Evolutionary conservation across 2,797 vertebrate species (phyloP).

Genomic region (Sylvilagus floridanus): DNA sequence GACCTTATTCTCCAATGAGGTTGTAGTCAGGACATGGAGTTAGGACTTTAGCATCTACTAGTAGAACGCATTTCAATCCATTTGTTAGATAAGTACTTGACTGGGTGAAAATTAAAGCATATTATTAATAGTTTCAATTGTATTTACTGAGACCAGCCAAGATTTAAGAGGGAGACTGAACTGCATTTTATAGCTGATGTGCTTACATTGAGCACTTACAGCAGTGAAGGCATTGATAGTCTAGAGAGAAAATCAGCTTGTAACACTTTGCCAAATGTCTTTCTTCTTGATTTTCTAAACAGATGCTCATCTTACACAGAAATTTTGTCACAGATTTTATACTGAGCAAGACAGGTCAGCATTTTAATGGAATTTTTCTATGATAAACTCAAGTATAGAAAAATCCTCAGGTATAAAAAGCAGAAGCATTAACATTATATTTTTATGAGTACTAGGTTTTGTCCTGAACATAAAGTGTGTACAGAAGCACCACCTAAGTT

Average conservation of each 20-base stretch:
- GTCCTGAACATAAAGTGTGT: background rate
- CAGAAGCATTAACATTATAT: background rate
- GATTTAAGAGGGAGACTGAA: background rate
- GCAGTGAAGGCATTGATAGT: background rate
- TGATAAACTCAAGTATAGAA: background rate
- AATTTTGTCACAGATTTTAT: conserved; percentile 10
- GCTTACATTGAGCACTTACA: background rate
- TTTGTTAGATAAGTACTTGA: background rate
- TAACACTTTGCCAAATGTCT: background rate
- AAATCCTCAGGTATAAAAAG: background rate
- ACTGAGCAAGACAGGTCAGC: background rate
- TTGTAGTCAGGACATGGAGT: background rate
- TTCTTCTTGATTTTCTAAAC: conserved; percentile 38
- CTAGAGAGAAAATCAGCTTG: background rate
- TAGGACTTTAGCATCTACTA: background rate
- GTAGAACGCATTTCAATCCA: background rate
- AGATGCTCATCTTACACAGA: background rate
- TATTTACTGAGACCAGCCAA: background rate
- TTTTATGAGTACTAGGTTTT: background rate
- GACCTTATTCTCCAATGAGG: too few species aligned
- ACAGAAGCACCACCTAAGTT: background rate
- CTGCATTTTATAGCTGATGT: background rate
- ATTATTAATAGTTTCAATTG: background rate
- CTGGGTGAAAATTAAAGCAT: background rate
- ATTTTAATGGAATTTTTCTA: conserved; percentile 7